Evolutionary conservation across 2,113 vertebrate genomes (phyloP), one percentile per base, ranked within the genome.

Genomic region (Catharus fuscescens): DNA sequence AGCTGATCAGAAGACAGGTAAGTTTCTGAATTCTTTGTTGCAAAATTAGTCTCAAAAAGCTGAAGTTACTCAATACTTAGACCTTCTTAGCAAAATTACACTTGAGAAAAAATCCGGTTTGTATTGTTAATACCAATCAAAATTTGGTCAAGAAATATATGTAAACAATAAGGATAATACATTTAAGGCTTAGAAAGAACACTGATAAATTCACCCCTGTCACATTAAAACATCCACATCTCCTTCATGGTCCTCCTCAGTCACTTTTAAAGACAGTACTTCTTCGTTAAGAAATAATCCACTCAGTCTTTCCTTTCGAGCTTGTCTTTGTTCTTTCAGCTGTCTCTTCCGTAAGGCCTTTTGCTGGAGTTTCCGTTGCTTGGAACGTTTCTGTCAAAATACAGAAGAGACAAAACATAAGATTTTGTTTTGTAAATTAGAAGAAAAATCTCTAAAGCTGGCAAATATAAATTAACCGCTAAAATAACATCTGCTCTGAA

Each of bases 171-270:
- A 92, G 52, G 84, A 95, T 71, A 95, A 90, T 93, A 96, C 73
- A 90, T 19, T 95, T 95, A 98, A 98, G 98, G 98, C 98, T 97
- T 98, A 98, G 98, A 98, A 98, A 99, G 98, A 99, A 98, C 97
- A 98, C 98, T 97, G 98, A 99, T 91, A 82, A 93, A 94, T 98
- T 98, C 98, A 98, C 97, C 97, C 98, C 90, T 95, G 98, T 99
- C 99, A 99, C 99, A 99, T 99, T 96, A 99, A 97, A 97, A 99
- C 98, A 95, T 99, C 99, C 79, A 99, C 98, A 95, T 99, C 99
- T 71, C 98, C 98, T 66, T 96, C 97, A 25, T 98, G 99, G 93
- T 99, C 98, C 91, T 99, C 99, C 97, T 99, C 99, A 17, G 99
- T 99, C 91, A 99, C 99, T 96, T 98, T 98, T 90, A 99, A 97